Base-by-base conservation (phyloP, 2,797 vertebrate genomes). In the Cyprinella venusta region DNA sequence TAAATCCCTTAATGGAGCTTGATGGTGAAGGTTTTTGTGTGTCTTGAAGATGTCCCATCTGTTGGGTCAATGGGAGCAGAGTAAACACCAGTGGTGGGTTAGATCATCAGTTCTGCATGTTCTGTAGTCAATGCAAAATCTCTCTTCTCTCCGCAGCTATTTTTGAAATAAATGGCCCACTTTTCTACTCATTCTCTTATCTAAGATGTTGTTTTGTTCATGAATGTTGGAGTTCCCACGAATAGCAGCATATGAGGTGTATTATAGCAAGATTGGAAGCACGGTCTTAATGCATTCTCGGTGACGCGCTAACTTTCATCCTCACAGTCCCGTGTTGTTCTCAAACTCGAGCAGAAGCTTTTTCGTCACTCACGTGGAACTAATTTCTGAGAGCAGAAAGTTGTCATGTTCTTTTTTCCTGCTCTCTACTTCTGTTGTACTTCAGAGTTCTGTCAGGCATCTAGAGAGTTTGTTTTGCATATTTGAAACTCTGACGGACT, bases 371-470 rank as follows among this genome's bases (percentile, higher is more conserved):
- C 65, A 63, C 3, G 36, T 56, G 72, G 81, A 86, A 83, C 67
- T 69, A 83, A 76, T 86, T 83, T 83, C 63, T 77, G 65, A 83
- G 71, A 83, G 85, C 52, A 79, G 76, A 83, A 80, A 21, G 77
- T 79, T 83, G 68, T 83, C 77, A 45, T 74, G 81, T 83, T 63
- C 52, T 61, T 71, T 26, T 61, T 30, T n/a, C 13, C 78, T 40
- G 45, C 67, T 52, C 48, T 67, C 2, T n/a, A 70, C 24, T 76
- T 80, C 48, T 59, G 64, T 68, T 63, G 67, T 52, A 67, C 82
- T 63, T 77, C 54, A 63, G 30, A 40, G 71, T 83, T 78, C 65
- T 83, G 75, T 83, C 82, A 83, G 54, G 26, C 65, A 40, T 81
- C 69, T 65, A 48, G 52, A 69, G 48, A 69, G 81, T 78, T 71